Evolutionary conservation across 2,797 vertebrate species (phyloP).

Genomic region (Ibycter americanus): DNA sequence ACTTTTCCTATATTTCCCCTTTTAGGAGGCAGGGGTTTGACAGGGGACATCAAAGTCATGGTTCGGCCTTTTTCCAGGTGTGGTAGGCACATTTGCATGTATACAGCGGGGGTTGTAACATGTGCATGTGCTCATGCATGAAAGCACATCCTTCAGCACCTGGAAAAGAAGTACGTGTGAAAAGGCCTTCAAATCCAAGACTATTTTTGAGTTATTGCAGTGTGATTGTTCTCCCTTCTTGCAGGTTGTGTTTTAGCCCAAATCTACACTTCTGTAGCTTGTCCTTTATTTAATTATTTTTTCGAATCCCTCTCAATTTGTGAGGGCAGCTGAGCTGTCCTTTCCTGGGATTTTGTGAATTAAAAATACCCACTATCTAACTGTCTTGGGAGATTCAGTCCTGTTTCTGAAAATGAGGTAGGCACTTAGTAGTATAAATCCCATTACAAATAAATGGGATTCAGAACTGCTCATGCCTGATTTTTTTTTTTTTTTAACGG

Average conservation of each 20-base stretch:
- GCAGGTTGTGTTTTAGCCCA: not conserved
- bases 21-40: not conserved
- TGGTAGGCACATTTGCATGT: no score
- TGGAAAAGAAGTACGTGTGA: not conserved
- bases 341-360: not conserved
- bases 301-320: not conserved
- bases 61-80: not conserved
- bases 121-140: rapidly evolving
- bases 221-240: not conserved
- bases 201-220: not conserved
- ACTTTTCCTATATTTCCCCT: not conserved
- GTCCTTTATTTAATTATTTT: not conserved
- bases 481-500: not conserved
- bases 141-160: not conserved
- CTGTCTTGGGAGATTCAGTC: not conserved
- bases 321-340: not conserved
- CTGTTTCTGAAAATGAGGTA: not conserved
- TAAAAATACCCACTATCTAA: not conserved
- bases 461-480: not conserved
- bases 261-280: not conserved
- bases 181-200: not conserved
- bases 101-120: not conserved
- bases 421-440: not conserved
- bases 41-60: not conserved
- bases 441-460: constrained; percentile 12